A percentile compares a stretch with the other conserved stretches of the same genome.
Conservation (phyloP, 92 coral and sea anemone genomes). For the Palythoa caribaeorum region DNA sequence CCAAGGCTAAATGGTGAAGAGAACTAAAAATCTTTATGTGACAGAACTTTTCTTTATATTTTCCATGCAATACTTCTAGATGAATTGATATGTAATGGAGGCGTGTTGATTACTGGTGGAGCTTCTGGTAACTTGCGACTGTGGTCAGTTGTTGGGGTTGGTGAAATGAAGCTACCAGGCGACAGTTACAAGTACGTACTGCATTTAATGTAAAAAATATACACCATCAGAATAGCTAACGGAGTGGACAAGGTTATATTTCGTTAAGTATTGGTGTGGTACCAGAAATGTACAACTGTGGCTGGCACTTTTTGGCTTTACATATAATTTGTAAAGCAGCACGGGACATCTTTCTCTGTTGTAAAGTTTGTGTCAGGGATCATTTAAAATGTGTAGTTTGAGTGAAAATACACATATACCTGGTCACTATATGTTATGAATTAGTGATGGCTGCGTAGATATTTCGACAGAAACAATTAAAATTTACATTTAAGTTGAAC, state of each 20-base stretch:
- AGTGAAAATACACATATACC: no score
- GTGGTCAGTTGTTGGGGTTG: conserved; percentile 96
- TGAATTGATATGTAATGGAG: conserved; percentile 78
- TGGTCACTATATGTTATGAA: no score
- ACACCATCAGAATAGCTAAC: not conserved
- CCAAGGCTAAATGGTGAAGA: not conserved
- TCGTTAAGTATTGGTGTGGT: no score
- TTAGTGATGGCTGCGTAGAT: no score
- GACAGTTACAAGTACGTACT: conserved; percentile 80
- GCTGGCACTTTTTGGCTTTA: no score
- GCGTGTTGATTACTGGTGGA: conserved; percentile 89
- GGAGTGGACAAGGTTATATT: not conserved
- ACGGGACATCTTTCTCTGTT: not conserved
- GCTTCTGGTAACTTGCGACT: conserved; percentile 83
- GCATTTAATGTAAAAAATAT: not conserved
- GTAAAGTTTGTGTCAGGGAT: no score
- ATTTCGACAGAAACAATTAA: no score
- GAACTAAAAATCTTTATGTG: not conserved
- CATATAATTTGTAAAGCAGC: not conserved
- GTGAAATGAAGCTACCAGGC: conserved; percentile 90
- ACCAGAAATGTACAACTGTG: no score
- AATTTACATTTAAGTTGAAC: no score
- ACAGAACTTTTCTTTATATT: no score
- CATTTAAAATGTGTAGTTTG: no score
- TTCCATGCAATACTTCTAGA: conserved; percentile 46